Base-by-base conservation (phyloP, 2,113 vertebrate species). In the Cyprinodon brontotheroides region DNA sequence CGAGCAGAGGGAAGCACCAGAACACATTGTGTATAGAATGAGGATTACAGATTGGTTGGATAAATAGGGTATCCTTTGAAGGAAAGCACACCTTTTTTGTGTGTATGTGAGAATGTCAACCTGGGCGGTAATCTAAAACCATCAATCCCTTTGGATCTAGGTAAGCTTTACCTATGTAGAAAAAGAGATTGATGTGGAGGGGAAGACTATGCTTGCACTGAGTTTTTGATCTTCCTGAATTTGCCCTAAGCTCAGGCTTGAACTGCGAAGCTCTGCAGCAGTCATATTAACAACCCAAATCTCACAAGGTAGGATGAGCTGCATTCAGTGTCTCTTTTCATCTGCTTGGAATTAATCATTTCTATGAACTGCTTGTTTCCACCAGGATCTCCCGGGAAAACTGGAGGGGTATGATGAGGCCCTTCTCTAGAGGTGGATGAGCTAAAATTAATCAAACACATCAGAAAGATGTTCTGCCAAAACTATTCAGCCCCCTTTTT, bases 21-120 rank as follows among this genome's bases (percentile, higher is more conserved):
- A 81, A 77, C 88, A 85, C 80, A 82, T 80, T 89, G 82, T 89
- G 89, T 85, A 68, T 76, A 83, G 82, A 83, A 85, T 68, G 82
- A 81, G 81, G 86, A 87, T 86, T 89, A 83, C 79, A 89, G 85
- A 92, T 89, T 81, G 86, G 72, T 77, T 87, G 84, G 88, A 90
- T 89, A 89, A 89, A 91, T 86, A 85, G 74, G 57, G 74, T 82
- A 89, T 87, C 79, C 80, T 85, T 85, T 83, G 74, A 88, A 89
- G 87, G 69, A 80, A 90, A 85, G 78, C 48, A 73, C 50, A 22
- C 38, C 40, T 64, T 13, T 41, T 41, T 29, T 29, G 29, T 29
- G 29, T 53, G 2, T 3, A 61, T 65, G 72, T 47, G 74, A 76
- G 82, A 90, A 88, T 87, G 89, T 87, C 82, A 91, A 78, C 87